A percentile compares a stretch with the other conserved stretches of the same genome.
phyloP scores from a whole-genome alignment of 2,797 vertebrate species.

The Phylloscopus collybita region DNA sequence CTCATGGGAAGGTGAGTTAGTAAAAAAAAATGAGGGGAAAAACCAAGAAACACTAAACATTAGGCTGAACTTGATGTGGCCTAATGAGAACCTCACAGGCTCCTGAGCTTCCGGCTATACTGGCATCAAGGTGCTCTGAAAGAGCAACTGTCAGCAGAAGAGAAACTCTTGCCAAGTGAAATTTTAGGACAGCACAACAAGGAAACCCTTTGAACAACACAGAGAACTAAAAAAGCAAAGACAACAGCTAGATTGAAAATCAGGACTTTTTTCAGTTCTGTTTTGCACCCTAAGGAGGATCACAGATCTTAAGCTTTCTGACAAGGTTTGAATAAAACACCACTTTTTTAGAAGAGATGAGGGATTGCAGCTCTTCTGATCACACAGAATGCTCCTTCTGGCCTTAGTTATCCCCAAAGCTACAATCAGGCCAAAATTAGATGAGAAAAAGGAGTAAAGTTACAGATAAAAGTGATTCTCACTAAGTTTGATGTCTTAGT shows the following conservation, averaged over 20 bases:
- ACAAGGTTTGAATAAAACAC: neutral
- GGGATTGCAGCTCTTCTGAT: neutral
- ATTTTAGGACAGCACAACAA: neutral
- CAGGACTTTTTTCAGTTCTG: neutral
- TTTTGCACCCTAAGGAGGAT: neutral
- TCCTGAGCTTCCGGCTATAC: neutral
- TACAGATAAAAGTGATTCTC: neutral
- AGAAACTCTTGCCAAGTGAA: neutral
- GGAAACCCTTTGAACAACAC: neutral
- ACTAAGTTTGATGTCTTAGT: neutral
- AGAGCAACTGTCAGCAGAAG: neutral
- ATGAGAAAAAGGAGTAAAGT: neutral
- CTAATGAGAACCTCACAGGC: neutral
- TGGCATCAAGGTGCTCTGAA: neutral
- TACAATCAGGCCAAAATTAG: neutral
- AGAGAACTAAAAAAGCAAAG: neutral
- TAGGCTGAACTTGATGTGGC: neutral
- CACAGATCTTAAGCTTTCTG: neutral
- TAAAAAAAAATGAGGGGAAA: neutral
- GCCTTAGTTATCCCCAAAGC: neutral
- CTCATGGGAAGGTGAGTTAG: neutral
- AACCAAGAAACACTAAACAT: neutral
- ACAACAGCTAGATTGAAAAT: neutral
- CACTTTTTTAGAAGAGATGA: neutral
- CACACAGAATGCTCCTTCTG: neutral